phyloP scores from a whole-genome alignment of 2,113 vertebrate species.

The Ellobius talpinus region DNA sequence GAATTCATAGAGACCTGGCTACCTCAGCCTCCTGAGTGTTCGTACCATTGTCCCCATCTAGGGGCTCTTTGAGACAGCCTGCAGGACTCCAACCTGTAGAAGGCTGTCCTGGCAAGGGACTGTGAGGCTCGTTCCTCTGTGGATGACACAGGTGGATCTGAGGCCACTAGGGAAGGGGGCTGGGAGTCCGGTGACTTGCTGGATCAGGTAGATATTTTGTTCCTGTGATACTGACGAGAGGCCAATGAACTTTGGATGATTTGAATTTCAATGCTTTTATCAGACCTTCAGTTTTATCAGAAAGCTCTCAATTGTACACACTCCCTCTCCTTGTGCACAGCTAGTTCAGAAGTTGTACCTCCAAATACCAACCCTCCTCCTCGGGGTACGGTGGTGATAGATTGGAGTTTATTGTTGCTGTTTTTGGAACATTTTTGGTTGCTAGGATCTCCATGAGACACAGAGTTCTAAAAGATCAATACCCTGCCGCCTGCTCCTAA shows the following conservation, averaged over 20 bases:
- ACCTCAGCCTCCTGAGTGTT: neutral
- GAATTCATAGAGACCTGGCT: no score
- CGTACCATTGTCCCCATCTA: neutral
- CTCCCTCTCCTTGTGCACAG: neutral
- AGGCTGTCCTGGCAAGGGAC: rapidly evolving
- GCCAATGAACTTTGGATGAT: neutral
- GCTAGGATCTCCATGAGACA: neutral
- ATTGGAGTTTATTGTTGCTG: neutral
- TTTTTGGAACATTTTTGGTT: neutral
- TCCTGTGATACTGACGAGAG: neutral
- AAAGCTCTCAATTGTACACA: neutral
- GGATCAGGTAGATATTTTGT: neutral
- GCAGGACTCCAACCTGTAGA: rapidly evolving
- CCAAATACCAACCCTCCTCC: neutral
- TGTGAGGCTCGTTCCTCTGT: rapidly evolving
- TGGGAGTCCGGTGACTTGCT: neutral
- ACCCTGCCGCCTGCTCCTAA: neutral
- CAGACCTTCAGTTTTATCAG: neutral
- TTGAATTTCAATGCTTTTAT: neutral
- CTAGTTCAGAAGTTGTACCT: neutral
- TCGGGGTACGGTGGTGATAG: neutral
- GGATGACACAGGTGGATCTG: neutral
- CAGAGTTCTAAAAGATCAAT: neutral
- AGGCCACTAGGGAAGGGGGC: neutral
- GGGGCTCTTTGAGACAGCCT: neutral